Evolutionary conservation across 2,888 invertebrate genomes (phyloP).

Genomic region (Aphrophora alni): DNA sequence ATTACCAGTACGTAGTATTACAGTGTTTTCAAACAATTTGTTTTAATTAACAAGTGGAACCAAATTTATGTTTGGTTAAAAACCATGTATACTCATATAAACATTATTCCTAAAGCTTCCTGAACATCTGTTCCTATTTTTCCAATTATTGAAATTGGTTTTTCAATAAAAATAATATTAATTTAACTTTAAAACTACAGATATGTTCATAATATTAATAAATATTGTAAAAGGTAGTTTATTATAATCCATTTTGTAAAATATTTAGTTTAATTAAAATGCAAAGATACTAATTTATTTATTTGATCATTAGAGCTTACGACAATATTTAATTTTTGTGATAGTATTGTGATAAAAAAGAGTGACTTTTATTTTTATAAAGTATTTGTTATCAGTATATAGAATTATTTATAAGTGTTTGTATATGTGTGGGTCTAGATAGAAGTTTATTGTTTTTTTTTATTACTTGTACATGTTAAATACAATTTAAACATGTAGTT

Average conservation of each 20-base stretch:
- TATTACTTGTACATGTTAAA: too few relatives aligned
- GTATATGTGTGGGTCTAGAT: background rate
- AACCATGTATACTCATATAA: too few relatives aligned
- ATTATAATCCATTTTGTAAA: background rate
- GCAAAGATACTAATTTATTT: background rate
- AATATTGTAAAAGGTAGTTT: background rate
- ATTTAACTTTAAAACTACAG: too few relatives aligned
- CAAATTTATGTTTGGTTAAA: too few relatives aligned
- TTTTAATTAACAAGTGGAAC: too few relatives aligned
- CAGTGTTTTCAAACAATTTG: too few relatives aligned
- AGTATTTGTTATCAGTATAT: background rate
- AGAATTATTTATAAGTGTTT: background rate
- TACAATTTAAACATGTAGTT: too few relatives aligned
- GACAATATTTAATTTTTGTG: background rate
- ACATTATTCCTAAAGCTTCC: background rate
- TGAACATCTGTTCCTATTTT: background rate
- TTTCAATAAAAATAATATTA: too few relatives aligned
- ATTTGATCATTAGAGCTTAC: background rate
- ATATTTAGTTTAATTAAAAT: background rate
- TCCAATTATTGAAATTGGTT: background rate
- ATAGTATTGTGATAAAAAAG: background rate
- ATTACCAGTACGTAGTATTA: too few relatives aligned
- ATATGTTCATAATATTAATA: too few relatives aligned
- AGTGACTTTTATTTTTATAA: background rate
- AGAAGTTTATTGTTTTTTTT: too few relatives aligned